Conservation (phyloP, 2,888 invertebrate species). For the Cryptus armator region DNA sequence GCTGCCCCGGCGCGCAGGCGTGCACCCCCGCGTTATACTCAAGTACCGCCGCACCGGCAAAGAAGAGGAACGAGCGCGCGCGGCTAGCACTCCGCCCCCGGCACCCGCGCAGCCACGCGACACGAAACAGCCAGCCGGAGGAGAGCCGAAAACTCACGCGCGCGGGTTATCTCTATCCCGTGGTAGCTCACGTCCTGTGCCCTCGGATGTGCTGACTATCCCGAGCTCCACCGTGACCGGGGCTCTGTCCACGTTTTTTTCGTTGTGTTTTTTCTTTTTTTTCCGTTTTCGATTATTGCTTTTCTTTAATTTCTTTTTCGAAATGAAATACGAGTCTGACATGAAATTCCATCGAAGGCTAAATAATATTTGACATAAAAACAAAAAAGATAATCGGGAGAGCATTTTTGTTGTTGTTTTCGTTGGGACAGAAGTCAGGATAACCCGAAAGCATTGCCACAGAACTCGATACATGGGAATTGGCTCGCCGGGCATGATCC, state of each 20-base stretch:
- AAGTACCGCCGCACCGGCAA: slow-evolving; percentile 80
- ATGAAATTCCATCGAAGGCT: neutral
- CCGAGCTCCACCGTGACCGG: slow-evolving; percentile 30
- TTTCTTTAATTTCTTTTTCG: neutral
- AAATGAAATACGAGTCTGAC: neutral
- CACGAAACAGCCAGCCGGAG: slow-evolving; percentile 52
- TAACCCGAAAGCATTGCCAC: neutral
- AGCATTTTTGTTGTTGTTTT: neutral
- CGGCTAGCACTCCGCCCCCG: slow-evolving; percentile 80
- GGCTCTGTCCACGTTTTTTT: slow-evolving; percentile 43
- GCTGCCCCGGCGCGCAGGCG: slow-evolving; percentile 79
- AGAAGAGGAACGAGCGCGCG: slow-evolving; percentile 81
- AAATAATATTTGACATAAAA: neutral
- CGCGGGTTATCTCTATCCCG: slow-evolving; percentile 18
- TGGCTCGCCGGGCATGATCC: neutral
- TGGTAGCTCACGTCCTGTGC: slow-evolving; percentile 2
- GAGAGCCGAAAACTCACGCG: slow-evolving; percentile 18
- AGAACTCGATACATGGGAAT: slow-evolving; percentile 14
- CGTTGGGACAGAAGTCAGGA: neutral
- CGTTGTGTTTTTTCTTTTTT: neutral
- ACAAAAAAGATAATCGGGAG: neutral
- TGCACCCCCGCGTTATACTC: slow-evolving; percentile 78
- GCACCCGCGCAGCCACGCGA: slow-evolving; percentile 80
- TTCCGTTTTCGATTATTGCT: neutral
- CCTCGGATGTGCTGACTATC: slow-evolving; percentile 46